Percentiles rank a stretch among this genome's conserved stretches.
These are phyloP conservation scores for Lamellibrachia columna DNA, from an alignment of 2,888 invertebrate species.

Conservation along the genomic window DNA sequence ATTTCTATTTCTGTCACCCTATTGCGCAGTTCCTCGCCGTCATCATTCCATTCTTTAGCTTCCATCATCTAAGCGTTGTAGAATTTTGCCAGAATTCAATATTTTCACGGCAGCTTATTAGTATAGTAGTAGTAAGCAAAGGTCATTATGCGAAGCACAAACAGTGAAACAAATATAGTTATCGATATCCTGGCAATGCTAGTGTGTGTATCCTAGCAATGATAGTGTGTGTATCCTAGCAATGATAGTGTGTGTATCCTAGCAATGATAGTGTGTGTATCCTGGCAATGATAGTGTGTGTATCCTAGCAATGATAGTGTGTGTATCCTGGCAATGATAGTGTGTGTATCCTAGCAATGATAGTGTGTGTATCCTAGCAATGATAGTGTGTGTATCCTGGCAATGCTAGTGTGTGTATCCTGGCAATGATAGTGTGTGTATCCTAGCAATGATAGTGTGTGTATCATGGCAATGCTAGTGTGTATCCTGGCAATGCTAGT, in stretches of 20 bases:
- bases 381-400: background rate
- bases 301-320: too few relatives aligned
- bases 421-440: too few relatives aligned
- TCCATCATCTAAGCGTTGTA: background rate
- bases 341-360: too few relatives aligned
- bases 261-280: background rate
- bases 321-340: too few relatives aligned
- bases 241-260: background rate
- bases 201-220: too few relatives aligned
- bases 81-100: background rate
- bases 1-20: background rate
- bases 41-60: background rate
- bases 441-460: too few relatives aligned
- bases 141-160: background rate
- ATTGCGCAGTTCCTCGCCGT: background rate
- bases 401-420: too few relatives aligned
- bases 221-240: too few relatives aligned
- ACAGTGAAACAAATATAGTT: background rate
- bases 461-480: background rate
- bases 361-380: too few relatives aligned
- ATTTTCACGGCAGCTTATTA: conserved; percentile 5
- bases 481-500: background rate
- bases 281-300: background rate
- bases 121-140: background rate
- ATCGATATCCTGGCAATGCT: too few relatives aligned